A percentile compares a stretch with the other conserved stretches of the same genome.
phyloP scores from a whole-genome alignment of 2,888 invertebrate species.

The Acronicta alni region DNA sequence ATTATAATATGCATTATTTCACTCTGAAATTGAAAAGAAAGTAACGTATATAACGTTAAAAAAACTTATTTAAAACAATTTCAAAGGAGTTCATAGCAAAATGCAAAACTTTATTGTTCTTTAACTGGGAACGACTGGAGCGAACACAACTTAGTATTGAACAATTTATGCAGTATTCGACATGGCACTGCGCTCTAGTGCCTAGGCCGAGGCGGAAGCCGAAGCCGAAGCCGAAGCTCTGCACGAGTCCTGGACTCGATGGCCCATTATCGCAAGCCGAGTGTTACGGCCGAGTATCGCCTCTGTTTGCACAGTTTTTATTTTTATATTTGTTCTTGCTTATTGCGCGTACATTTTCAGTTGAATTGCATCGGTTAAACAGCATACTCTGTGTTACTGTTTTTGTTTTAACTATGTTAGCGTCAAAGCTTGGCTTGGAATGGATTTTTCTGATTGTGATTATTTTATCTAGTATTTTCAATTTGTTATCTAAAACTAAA shows the following conservation, averaged over 20 bases:
- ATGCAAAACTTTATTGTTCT: constrained; percentile 35
- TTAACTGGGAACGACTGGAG: constrained; percentile 31
- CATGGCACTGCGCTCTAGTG: constrained; percentile 3
- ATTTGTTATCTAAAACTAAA: no score
- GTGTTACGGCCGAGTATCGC: constrained; percentile 28
- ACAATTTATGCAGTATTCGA: constrained; percentile 24
- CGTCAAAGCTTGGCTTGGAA: no score
- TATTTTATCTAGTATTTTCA: not conserved
- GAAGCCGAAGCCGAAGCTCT: constrained; percentile 5
- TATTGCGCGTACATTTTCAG: constrained; percentile 27
- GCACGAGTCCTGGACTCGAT: constrained; percentile 27
- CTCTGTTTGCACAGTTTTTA: constrained; percentile 15
- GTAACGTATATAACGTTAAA: not conserved
- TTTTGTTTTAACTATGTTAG: not conserved
- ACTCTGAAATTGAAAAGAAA: constrained; percentile 15
- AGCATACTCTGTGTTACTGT: not conserved
- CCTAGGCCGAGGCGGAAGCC: not conserved
- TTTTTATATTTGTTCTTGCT: constrained; percentile 2
- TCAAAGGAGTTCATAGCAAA: constrained; percentile 19
- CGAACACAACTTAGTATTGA: constrained; percentile 26
- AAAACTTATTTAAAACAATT: constrained; percentile 12
- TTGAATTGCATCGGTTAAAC: constrained; percentile 1
- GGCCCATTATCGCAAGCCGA: constrained; percentile 34
- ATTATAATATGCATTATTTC: constrained; percentile 13
- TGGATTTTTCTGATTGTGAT: no score